Evolutionary conservation across 37 sponge, comb jelly and placozoan genomes (phyloP).

Genomic region (Cliona cf. orientalis): DNA sequence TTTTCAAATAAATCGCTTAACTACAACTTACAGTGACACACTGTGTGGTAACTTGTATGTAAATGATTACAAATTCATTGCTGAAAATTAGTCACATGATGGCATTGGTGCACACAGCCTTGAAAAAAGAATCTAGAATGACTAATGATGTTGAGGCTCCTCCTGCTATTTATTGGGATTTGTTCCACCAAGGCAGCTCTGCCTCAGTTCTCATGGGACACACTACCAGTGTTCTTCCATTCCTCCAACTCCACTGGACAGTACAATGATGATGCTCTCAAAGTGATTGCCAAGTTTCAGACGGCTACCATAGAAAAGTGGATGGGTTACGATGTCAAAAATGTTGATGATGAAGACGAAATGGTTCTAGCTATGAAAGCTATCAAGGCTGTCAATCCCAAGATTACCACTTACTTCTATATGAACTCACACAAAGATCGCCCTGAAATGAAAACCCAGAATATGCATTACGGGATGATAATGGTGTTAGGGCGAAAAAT

Average conservation of each 20-base stretch:
- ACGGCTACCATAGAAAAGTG: slow-evolving; percentile 56
- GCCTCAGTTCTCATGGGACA: slow-evolving; percentile 58
- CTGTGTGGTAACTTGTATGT: too few species aligned
- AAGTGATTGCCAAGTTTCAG: slow-evolving; percentile 25
- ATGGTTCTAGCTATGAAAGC: slow-evolving; percentile 12
- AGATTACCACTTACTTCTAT: slow-evolving; percentile 6
- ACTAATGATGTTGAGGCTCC: too few species aligned
- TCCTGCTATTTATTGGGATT: too few species aligned
- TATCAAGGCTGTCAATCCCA: slow-evolving; percentile 19
- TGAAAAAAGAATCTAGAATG: too few species aligned
- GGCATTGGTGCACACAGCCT: too few species aligned
- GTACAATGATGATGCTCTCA: slow-evolving; percentile 7
- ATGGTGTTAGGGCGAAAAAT: slow-evolving; percentile 1
- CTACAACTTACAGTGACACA: too few species aligned
- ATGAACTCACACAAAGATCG: slow-evolving; percentile 24
- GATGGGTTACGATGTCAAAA: slow-evolving; percentile 16
- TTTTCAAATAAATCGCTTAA: too few species aligned
- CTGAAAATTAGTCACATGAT: too few species aligned
- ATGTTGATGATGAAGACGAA: slow-evolving; percentile 27
- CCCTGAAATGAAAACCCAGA: slow-evolving; percentile 9
- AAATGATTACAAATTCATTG: too few species aligned
- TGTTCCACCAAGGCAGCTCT: neutral
- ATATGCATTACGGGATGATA: slow-evolving; percentile 18
- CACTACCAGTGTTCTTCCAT: slow-evolving; percentile 55
- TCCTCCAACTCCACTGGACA: slow-evolving; percentile 36